Conservation (phyloP, 2,888 invertebrate genomes). For the Polydesmus complanatus region DNA sequence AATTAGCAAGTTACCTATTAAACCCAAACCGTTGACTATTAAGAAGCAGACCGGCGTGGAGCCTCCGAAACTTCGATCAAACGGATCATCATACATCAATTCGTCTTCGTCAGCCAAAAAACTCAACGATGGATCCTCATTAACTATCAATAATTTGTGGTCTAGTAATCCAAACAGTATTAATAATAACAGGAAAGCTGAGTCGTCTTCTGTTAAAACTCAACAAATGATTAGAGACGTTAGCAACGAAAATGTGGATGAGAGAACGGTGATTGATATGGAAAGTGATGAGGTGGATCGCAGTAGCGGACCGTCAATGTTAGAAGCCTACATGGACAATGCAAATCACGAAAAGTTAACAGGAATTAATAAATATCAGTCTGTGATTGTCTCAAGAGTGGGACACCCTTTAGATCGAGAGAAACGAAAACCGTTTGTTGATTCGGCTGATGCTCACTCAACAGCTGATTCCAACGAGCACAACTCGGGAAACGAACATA, state of each 20-base stretch:
- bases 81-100: background rate
- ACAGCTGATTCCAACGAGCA: slow-evolving; percentile 18
- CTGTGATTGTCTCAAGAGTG: background rate
- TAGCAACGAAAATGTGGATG: background rate
- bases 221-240: background rate
- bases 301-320: background rate
- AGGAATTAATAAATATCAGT: background rate
- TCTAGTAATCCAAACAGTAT: background rate
- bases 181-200: background rate
- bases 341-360: no score
- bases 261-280: background rate
- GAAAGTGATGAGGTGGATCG: background rate
- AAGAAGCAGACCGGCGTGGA: slow-evolving; percentile 52
- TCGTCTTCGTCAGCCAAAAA: background rate
- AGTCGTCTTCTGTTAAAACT: background rate
- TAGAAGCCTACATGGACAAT: background rate
- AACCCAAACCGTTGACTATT: slow-evolving; percentile 68
- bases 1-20: slow-evolving; percentile 42
- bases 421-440: background rate
- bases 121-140: background rate
- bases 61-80: slow-evolving; percentile 21
- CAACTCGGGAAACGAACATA: background rate
- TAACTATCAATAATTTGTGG: background rate
- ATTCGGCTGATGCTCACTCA: slow-evolving; percentile 15
- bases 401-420: background rate